Conservation (phyloP, 2,797 vertebrate genomes). For the Coendou prehensilis region DNA sequence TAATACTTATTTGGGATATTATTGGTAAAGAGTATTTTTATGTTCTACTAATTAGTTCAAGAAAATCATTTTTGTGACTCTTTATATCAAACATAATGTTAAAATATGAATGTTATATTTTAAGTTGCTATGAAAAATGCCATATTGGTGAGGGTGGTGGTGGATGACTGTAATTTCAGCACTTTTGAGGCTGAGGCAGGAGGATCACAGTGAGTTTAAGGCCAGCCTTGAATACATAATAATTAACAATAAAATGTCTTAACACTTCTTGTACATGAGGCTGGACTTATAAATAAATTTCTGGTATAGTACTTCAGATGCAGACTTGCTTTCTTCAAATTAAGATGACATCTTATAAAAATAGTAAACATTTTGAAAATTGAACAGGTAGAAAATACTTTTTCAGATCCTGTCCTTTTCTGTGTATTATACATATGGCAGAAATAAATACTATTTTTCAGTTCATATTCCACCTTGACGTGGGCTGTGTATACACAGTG, state of each 20-base stretch:
- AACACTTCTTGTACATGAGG: background rate
- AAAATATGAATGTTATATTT: background rate
- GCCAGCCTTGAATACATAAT: background rate
- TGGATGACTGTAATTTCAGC: no score
- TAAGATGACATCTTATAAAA: background rate
- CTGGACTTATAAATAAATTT: slow-evolving; percentile 36
- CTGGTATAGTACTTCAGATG: background rate
- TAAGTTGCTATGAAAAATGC: background rate
- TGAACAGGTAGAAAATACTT: background rate
- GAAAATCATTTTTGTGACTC: slow-evolving; percentile 32
- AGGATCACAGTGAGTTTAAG: background rate
- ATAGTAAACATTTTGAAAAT: background rate
- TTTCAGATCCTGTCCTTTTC: background rate
- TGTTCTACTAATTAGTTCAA: background rate
- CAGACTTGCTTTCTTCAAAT: background rate
- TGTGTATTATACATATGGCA: background rate
- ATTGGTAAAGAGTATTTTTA: background rate
- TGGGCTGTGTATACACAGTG: background rate
- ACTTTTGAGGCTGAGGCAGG: background rate
- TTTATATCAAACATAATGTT: background rate
- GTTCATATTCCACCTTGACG: background rate
- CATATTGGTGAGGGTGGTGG: background rate
- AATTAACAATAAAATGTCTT: background rate
- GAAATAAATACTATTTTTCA: background rate
- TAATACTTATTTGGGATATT: background rate